Evolutionary conservation across 2,113 vertebrate genomes (phyloP).

Genomic region (Lagopus muta): DNA sequence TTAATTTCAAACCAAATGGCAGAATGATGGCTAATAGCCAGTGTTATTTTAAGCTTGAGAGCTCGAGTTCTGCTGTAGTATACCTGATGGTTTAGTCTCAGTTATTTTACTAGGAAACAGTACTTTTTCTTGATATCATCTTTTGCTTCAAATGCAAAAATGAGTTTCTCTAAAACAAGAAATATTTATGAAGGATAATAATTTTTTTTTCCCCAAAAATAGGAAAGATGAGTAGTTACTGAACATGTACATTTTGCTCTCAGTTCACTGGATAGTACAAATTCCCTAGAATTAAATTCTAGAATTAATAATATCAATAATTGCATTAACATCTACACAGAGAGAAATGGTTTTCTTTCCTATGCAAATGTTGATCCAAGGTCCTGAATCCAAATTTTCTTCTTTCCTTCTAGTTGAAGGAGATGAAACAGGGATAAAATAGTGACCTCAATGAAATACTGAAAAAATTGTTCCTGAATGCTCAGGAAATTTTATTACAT

Average conservation of each 20-base stretch:
- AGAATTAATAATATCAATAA: not conserved
- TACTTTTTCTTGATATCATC: not conserved
- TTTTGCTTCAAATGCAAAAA: not conserved
- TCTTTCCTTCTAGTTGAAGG: not conserved
- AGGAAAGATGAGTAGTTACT: not conserved
- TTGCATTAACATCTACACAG: not conserved
- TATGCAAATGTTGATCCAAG: not conserved
- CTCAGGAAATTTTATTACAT: not conserved
- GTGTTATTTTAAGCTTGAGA: not conserved
- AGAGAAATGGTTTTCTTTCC: not conserved
- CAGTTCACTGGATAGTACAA: not conserved
- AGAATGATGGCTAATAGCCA: not conserved
- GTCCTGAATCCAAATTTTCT: not conserved
- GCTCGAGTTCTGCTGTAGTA: not conserved
- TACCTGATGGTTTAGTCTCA: not conserved
- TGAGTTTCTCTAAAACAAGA: not conserved
- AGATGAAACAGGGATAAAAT: not conserved
- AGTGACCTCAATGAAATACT: not conserved
- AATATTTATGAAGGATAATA: not conserved
- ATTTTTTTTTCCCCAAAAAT: not conserved
- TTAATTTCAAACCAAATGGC: not conserved
- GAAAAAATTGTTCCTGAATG: not conserved
- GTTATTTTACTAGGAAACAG: not conserved
- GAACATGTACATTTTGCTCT: not conserved
- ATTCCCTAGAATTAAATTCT: not conserved